Evolutionary conservation across 92 coral and sea anemone species (phyloP).

Genomic region (Heteractis magnifica): DNA sequence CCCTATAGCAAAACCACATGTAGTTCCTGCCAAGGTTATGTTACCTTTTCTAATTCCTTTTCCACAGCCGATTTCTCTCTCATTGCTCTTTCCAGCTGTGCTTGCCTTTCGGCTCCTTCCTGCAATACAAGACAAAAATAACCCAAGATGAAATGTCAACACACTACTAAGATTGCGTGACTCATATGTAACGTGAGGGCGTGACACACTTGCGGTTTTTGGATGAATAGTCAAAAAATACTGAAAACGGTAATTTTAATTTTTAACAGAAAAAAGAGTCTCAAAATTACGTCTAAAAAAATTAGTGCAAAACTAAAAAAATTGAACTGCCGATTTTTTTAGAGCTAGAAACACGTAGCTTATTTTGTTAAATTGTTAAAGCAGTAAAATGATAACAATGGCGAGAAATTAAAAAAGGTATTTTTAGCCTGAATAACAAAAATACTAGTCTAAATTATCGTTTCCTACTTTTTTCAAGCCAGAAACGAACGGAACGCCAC

Average conservation of each 20-base stretch:
- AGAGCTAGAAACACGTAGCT: neutral
- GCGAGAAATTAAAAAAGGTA: neutral
- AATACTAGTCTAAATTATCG: neutral
- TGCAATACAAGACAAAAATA: conserved; percentile 29
- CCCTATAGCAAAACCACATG: no score
- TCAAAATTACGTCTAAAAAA: neutral
- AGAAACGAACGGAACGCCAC: neutral
- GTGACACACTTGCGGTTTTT: neutral
- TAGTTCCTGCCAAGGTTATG: neutral
- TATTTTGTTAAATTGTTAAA: neutral
- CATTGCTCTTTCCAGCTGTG: conserved; percentile 88
- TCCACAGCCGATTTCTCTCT: conserved; percentile 96
- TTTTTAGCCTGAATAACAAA: neutral
- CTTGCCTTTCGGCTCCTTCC: conserved; percentile 99
- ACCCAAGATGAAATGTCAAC: neutral
- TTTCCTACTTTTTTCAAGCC: neutral
- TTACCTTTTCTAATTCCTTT: conserved; percentile 91
- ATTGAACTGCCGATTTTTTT: neutral
- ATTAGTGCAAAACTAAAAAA: neutral
- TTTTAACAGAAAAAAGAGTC: neutral
- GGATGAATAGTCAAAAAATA: neutral
- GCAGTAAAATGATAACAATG: neutral
- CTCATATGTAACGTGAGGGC: neutral
- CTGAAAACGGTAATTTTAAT: neutral
- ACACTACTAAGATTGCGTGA: neutral